A percentile compares a stretch with the other conserved stretches of the same genome.
Conservation (phyloP, 2,797 vertebrate species). For the Rhabdophis nuchalis region DNA sequence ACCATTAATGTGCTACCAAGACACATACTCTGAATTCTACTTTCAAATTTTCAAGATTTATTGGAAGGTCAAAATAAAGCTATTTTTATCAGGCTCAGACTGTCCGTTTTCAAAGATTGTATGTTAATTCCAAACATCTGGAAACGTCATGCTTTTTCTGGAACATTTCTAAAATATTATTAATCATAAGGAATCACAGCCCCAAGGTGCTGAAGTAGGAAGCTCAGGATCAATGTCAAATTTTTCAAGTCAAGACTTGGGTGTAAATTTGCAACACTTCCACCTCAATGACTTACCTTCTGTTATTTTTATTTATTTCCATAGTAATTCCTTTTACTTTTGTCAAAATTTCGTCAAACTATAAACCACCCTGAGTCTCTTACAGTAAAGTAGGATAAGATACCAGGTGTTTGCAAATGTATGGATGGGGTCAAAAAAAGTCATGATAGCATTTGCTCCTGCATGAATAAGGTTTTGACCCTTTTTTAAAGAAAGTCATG, state of each 20-base stretch:
- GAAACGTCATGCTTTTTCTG: neutral
- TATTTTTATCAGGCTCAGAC: neutral
- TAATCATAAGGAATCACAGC: neutral
- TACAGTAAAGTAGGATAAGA: neutral
- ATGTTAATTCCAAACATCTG: neutral
- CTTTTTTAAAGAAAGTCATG: neutral
- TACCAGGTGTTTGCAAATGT: neutral
- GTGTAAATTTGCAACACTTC: neutral
- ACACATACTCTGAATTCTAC: neutral
- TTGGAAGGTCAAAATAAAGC: neutral
- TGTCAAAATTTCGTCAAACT: neutral
- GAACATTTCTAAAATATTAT: neutral
- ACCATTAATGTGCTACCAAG: neutral
- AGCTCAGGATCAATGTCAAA: neutral
- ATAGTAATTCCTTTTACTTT: neutral
- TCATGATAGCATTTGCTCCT: neutral
- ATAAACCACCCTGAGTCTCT: neutral
- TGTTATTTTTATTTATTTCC: neutral
- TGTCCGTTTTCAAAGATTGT: neutral
- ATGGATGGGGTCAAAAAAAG: neutral
- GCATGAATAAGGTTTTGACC: neutral
- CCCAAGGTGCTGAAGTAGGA: neutral
- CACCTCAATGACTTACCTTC: neutral
- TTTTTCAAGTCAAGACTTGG: neutral
- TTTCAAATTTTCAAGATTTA: neutral